These are phyloP conservation scores for Myotis daubentonii DNA, from an alignment of 2,797 vertebrate species.

Conservation along the genomic window DNA sequence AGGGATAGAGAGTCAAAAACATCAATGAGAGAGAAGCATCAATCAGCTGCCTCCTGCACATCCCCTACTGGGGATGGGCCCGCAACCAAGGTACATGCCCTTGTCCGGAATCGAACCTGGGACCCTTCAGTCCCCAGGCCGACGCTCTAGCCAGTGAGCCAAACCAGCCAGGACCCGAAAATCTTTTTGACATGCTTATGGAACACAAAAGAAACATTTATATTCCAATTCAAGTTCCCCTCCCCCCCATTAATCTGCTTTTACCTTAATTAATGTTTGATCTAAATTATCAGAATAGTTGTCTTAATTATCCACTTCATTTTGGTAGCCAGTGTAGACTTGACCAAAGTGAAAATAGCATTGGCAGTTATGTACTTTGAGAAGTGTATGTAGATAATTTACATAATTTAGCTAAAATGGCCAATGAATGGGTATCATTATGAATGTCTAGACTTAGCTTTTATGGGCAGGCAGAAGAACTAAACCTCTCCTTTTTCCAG, in stretches of 20 bases:
- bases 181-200: constrained; percentile 39
- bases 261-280: constrained; percentile 79
- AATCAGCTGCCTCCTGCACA: no score
- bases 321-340: constrained; percentile 70
- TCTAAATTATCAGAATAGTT: constrained; percentile 76
- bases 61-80: no score
- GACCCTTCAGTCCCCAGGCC: no score
- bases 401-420: constrained; percentile 79
- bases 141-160: no score
- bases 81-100: no score
- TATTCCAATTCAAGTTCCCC: constrained; percentile 51
- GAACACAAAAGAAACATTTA: constrained; percentile 58
- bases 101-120: no score
- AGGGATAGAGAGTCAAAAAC: no score
- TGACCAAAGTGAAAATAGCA: constrained; percentile 76
- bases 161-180: background rate
- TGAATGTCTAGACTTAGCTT: constrained; percentile 74
- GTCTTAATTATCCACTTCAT: constrained; percentile 76
- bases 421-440: constrained; percentile 79
- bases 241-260: constrained; percentile 54
- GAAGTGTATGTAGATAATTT: constrained; percentile 76
- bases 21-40: no score
- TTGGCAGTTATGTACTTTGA: constrained; percentile 73
- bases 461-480: constrained; percentile 60
- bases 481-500: constrained; percentile 62